Conservation (phyloP, 2,888 invertebrate species). For the Tenthredo livida region DNA sequence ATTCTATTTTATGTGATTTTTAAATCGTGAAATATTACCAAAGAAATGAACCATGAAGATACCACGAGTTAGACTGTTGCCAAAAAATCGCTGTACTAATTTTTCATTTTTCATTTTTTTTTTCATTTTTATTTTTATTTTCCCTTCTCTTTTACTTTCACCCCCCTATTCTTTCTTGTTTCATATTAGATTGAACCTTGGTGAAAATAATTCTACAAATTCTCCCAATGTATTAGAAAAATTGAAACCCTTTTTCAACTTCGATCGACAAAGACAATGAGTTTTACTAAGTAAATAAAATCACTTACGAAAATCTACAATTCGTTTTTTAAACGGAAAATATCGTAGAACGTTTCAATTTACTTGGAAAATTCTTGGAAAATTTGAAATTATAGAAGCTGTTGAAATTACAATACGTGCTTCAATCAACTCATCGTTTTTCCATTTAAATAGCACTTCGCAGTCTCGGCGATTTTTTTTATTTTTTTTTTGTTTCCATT, state of each 20-base stretch:
- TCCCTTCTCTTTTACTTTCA: background rate
- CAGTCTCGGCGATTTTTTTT: background rate
- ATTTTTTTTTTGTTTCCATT: background rate
- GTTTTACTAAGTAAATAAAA: no score
- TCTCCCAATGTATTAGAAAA: no score
- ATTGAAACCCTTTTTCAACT: no score
- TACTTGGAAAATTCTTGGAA: no score
- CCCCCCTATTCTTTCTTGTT: no score
- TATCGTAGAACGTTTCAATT: no score
- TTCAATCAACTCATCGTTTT: background rate
- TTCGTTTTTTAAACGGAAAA: no score
- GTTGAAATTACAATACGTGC: background rate
- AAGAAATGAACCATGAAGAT: background rate
- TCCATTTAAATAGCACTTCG: background rate
- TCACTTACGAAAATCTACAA: no score
- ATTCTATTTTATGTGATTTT: background rate
- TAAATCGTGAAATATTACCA: background rate
- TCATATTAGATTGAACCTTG: background rate
- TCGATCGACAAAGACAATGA: no score
- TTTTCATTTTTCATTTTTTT: background rate
- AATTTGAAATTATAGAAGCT: background rate
- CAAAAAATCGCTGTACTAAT: background rate
- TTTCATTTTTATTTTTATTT: no score
- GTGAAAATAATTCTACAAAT: no score
- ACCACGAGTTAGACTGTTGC: background rate